Conservation (phyloP, 2,888 invertebrate genomes). For the Schizotus pectinicornis region DNA sequence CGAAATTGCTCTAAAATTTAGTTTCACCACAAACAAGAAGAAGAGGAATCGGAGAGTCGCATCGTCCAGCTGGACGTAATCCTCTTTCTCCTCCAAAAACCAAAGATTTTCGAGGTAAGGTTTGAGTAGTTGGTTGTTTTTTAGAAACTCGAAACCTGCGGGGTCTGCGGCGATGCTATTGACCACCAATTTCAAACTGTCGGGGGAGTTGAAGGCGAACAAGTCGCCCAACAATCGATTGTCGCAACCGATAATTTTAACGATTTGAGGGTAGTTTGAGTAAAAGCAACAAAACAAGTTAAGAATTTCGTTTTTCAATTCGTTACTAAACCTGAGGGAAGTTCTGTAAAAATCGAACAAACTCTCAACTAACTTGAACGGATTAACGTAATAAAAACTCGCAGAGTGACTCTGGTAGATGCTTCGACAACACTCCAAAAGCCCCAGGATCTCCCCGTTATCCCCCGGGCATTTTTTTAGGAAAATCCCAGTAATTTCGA, state of each 20-base stretch:
- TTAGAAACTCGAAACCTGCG: slow-evolving; percentile 11
- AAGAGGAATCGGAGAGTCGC: slow-evolving; percentile 17
- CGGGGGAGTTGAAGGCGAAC: slow-evolving; percentile 8
- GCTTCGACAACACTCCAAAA: slow-evolving; percentile 35
- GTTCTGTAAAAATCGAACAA: slow-evolving; percentile 34
- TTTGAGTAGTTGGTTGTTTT: slow-evolving; percentile 16
- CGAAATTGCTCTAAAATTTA: slow-evolving; percentile 16
- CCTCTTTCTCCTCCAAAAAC: slow-evolving; percentile 22
- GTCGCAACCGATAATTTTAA: slow-evolving; percentile 15
- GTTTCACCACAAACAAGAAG: slow-evolving; percentile 20
- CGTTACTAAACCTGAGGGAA: slow-evolving; percentile 21
- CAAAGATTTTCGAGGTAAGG: slow-evolving; percentile 31
- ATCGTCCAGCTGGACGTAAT: slow-evolving; percentile 16
- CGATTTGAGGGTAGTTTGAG: slow-evolving; percentile 13
- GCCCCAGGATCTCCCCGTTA: slow-evolving; percentile 25
- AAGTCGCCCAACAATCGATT: slow-evolving; percentile 21
- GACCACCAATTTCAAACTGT: not conserved
- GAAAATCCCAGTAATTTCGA: slow-evolving; percentile 29
- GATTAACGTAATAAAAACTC: slow-evolving; percentile 24
- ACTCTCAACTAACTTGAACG: slow-evolving; percentile 29
- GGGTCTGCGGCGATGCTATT: not conserved
- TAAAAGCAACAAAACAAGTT: slow-evolving; percentile 27
- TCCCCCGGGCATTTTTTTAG: slow-evolving; percentile 28
- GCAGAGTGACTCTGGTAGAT: slow-evolving; percentile 31
- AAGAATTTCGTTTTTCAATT: slow-evolving; percentile 19